Base-by-base conservation (phyloP, 1,140 invertebrate genomes). In the Micrasema longulum region DNA sequence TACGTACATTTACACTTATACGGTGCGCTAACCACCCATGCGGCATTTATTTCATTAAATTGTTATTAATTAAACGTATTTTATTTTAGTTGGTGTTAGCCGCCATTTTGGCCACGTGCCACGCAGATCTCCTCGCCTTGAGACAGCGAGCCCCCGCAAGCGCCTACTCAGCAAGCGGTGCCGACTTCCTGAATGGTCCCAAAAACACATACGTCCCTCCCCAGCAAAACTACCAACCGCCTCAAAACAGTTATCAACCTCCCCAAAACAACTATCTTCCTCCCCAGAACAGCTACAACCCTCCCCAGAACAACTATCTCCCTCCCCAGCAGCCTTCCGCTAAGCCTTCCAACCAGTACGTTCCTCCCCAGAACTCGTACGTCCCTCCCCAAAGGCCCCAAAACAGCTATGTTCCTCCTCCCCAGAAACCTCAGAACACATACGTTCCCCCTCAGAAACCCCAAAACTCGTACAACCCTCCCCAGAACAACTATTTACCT, bases 361-460 rank as follows among this genome's bases (percentile, higher is more conserved):
- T 36, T 26, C 35, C 57, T 7, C 14, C 57, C 6, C 73, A 76
- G 52, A n/a, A n/a, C n/a, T n/a, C n/a, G n/a, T n/a, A n/a, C n/a
- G n/a, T n/a, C n/a, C 78, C 74, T 9, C 77, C 77, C 0, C 71
- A 76, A 36, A 77, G 77, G 11, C 76, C 78, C 0, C 69, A 76
- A 45, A 78, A 78, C 14, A 69, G 38, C 36, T 80, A 80, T 23
- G 64, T 75, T 36, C 77, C 76, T 16, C 67, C 67, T 68, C 71
- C 72, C 23, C 71, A 77, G 36, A 79, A 78, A 14, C 77, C 76
- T 0, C 26, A 16, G 9, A 31, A 31, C 14, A 22, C 38, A 3
- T 67, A 71, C 62, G 38, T 75, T 6, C 73, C 73, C n/a, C 70
- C 78, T 6, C 72, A 78, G 47, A 80, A 79, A 20, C 78, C 77